phyloP scores from a whole-genome alignment of 2,888 invertebrate genomes.

The Stegophylla sp. region DNA sequence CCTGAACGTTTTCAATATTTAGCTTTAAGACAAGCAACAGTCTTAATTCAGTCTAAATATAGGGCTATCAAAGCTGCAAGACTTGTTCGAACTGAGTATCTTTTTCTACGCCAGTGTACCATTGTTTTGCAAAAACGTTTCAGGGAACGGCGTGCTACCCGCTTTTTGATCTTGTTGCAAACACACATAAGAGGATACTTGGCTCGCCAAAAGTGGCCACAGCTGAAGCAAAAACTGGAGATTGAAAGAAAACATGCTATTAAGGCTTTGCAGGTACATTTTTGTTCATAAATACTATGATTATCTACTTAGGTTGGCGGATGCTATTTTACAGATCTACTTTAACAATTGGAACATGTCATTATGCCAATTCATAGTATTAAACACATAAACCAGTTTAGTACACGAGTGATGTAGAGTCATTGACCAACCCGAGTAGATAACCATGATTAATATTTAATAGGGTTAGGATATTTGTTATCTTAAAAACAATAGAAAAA shows the following conservation, averaged over 20 bases:
- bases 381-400: no score
- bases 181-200: background rate
- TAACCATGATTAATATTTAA: no score
- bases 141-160: background rate
- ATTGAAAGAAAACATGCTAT: background rate
- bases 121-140: conserved; percentile 5
- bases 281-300: no score
- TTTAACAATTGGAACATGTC: no score
- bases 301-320: background rate
- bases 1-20: background rate
- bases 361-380: no score
- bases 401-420: no score
- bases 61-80: background rate
- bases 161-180: background rate
- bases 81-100: background rate
- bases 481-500: no score
- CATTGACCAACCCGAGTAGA: no score
- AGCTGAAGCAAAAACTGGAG: background rate
- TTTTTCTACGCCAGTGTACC: background rate
- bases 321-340: background rate
- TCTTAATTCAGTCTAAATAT: background rate
- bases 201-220: background rate
- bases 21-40: background rate
- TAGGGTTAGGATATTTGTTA: no score
- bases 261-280: background rate